Conservation (phyloP, 1,140 invertebrate genomes). For the Eriosoma lanigerum region DNA sequence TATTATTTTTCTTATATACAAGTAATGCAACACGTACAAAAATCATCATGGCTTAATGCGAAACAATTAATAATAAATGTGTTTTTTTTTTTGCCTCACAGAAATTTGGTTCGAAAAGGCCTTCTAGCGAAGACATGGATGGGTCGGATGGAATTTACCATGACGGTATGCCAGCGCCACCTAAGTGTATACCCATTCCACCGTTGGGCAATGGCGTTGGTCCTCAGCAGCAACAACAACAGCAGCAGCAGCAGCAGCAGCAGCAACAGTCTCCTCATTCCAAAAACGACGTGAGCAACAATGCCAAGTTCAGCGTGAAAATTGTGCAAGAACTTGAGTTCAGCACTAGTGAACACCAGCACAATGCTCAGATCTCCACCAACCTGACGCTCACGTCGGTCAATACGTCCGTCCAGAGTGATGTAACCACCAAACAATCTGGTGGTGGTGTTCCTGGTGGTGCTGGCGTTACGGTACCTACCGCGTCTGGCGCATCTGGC, state of each 20-base stretch:
- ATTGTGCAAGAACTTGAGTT: constrained; percentile 88
- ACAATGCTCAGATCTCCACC: constrained; percentile 81
- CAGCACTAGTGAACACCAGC: constrained; percentile 72
- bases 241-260: not conserved
- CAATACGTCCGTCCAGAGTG: constrained; percentile 79
- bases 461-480: constrained; percentile 52
- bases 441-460: constrained; percentile 55
- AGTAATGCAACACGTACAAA: too few species aligned
- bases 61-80: not conserved
- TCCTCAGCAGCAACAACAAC: not conserved
- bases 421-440: constrained; percentile 59
- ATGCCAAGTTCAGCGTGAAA: constrained; percentile 84
- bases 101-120: constrained; percentile 39
- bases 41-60: too few species aligned
- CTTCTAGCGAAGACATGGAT: constrained; percentile 43
- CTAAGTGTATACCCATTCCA: constrained; percentile 27
- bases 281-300: constrained; percentile 57
- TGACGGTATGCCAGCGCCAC: constrained; percentile 26
- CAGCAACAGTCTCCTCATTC: not conserved
- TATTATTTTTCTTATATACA: too few species aligned
- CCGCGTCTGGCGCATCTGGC: constrained; percentile 73
- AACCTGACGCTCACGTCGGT: constrained; percentile 75
- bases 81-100: not conserved
- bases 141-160: constrained; percentile 22
- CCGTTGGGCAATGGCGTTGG: not conserved